These are phyloP conservation scores for Theropithecus gelada DNA, from an alignment of 2,113 vertebrate species.

Conservation along the genomic window DNA sequence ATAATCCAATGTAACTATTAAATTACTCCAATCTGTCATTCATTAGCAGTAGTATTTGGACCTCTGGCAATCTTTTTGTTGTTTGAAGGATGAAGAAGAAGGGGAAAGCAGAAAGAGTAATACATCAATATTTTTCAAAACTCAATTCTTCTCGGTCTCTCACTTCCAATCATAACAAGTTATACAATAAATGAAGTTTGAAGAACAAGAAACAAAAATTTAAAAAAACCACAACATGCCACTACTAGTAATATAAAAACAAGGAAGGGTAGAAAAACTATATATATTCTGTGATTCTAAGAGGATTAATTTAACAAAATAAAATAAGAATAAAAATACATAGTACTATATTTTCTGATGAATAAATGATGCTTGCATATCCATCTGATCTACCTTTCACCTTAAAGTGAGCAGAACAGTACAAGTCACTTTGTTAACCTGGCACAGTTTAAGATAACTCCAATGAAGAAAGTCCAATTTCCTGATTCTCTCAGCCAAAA, in stretches of 20 bases:
- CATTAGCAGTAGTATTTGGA: background rate
- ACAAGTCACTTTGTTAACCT: conserved; percentile 47
- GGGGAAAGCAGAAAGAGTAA: background rate
- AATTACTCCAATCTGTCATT: conserved; percentile 46
- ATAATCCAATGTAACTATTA: background rate
- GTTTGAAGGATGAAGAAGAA: conserved; percentile 17
- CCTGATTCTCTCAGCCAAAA: conserved; percentile 65
- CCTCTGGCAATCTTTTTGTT: conserved; percentile 15
- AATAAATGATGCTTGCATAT: background rate
- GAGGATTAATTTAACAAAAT: conserved; percentile 20
- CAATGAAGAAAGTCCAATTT: conserved; percentile 62
- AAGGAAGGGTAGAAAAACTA: conserved; percentile 11
- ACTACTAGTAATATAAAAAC: conserved; percentile 13
- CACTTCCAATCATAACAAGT: background rate
- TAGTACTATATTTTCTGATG: background rate
- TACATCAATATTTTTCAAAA: conserved; percentile 61
- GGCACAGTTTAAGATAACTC: conserved; percentile 38
- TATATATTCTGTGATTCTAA: background rate
- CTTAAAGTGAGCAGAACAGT: conserved; percentile 17
- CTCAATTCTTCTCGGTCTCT: conserved; percentile 21
- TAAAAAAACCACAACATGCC: background rate
- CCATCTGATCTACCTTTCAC: conserved; percentile 55
- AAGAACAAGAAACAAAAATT: conserved; percentile 22
- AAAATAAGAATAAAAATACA: background rate
- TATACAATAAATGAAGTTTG: conserved; percentile 41